Evolutionary conservation across 1,140 invertebrate species (phyloP).

Genomic region (Tetramorium simillimum): DNA sequence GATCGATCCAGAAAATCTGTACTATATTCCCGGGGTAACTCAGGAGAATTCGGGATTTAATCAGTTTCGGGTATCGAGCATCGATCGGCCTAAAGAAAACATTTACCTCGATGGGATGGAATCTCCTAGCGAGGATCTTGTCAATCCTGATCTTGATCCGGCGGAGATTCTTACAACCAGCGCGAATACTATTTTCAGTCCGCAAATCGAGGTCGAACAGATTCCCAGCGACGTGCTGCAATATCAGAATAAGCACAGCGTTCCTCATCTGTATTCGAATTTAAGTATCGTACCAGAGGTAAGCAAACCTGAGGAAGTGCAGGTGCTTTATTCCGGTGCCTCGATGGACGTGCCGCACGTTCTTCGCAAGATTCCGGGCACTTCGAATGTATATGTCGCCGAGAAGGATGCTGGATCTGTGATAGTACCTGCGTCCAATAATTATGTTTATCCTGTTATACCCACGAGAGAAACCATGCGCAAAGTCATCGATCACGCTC

Average conservation of each 20-base stretch:
- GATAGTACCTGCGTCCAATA: neutral
- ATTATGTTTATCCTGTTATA: slow-evolving; percentile 1
- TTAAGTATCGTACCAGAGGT: neutral
- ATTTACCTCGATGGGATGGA: neutral
- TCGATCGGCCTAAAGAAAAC: slow-evolving; percentile 14
- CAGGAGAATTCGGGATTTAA: neutral
- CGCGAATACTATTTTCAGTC: neutral
- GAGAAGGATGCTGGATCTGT: neutral
- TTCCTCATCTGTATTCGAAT: neutral
- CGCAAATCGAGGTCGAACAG: neutral
- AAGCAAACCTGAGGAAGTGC: neutral
- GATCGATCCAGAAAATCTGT: neutral
- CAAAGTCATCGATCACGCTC: neutral
- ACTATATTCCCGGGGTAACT: neutral
- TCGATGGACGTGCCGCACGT: slow-evolving; percentile 15
- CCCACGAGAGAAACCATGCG: neutral
- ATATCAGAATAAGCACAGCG: neutral
- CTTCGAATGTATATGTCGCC: slow-evolving; percentile 26
- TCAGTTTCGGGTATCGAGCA: slow-evolving; percentile 29
- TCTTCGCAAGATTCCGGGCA: slow-evolving; percentile 25
- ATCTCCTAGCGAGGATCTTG: neutral
- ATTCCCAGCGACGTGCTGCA: neutral
- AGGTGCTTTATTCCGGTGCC: slow-evolving; percentile 4
- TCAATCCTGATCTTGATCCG: neutral
- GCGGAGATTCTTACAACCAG: slow-evolving; percentile 4